Conservation (phyloP, 2,113 vertebrate genomes). For the Hoplias malabaricus region DNA sequence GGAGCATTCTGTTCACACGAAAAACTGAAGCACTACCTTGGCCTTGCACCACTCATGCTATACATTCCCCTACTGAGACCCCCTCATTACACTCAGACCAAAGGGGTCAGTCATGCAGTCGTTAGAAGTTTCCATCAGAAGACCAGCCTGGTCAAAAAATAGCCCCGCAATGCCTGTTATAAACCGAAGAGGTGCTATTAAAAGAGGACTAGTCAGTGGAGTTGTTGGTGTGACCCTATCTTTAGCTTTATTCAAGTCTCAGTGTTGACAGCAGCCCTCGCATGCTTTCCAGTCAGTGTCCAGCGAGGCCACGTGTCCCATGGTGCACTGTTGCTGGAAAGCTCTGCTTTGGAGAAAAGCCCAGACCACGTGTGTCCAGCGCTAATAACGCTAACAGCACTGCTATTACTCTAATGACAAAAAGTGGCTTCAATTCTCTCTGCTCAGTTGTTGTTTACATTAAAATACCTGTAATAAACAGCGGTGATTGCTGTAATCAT, state of each 20-base stretch:
- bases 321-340: conserved; percentile 60
- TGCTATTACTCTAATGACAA: conserved; percentile 59
- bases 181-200: conserved; percentile 89
- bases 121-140: conserved; percentile 72
- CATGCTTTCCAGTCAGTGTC: conserved; percentile 77
- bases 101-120: conserved; percentile 69
- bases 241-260: conserved; percentile 84
- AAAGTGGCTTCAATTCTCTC: conserved; percentile 69
- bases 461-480: neutral
- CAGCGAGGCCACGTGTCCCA: conserved; percentile 70
- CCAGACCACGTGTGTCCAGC: conserved; percentile 45
- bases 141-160: conserved; percentile 79
- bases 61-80: no score
- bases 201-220: conserved; percentile 78
- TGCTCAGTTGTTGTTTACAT: conserved; percentile 67
- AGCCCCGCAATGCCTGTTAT: conserved; percentile 77
- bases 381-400: conserved; percentile 56
- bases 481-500: neutral
- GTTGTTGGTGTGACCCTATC: conserved; percentile 74
- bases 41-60: no score
- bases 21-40: no score
- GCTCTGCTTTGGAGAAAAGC: conserved; percentile 58
- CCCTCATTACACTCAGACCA: conserved; percentile 67
- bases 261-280: conserved; percentile 83
- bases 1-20: no score